Evolutionary conservation across 1,140 invertebrate genomes (phyloP).

Genomic region (Teleogryllus occipitalis): DNA sequence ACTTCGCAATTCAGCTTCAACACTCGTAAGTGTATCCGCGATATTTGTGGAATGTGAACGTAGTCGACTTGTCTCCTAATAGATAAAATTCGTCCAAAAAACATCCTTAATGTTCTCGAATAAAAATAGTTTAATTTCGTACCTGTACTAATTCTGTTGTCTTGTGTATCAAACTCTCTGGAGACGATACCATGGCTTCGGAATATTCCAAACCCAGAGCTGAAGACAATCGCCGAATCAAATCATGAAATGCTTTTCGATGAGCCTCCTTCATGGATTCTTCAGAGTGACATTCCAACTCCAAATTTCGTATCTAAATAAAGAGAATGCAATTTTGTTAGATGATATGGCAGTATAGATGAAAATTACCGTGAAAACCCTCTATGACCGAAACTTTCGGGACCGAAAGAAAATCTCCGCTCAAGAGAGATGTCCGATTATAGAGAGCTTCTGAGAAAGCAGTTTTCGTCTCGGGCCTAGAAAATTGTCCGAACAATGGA

Average conservation of each 20-base stretch:
- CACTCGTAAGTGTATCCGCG: constrained; percentile 49
- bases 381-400: too few relatives aligned
- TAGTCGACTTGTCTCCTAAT: constrained; percentile 43
- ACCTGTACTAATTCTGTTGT: constrained; percentile 63
- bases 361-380: too few relatives aligned
- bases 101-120: not conserved
- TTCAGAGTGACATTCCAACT: constrained; percentile 57
- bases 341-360: too few relatives aligned
- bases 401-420: too few relatives aligned
- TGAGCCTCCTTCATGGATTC: constrained; percentile 57
- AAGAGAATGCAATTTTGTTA: not conserved
- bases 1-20: constrained; percentile 55
- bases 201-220: constrained; percentile 42
- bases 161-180: constrained; percentile 59
- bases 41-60: constrained; percentile 43
- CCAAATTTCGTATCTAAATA: constrained; percentile 43
- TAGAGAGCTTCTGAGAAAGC: too few relatives aligned
- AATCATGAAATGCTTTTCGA: constrained; percentile 49
- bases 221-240: constrained; percentile 54
- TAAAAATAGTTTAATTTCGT: constrained; percentile 19
- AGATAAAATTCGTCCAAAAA: not conserved
- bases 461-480: too few relatives aligned
- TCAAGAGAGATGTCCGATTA: too few relatives aligned
- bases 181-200: constrained; percentile 31
- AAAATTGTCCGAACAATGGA: too few relatives aligned